phyloP scores from a whole-genome alignment of 2,888 invertebrate genomes.

The Phytoseiulus persimilis region DNA sequence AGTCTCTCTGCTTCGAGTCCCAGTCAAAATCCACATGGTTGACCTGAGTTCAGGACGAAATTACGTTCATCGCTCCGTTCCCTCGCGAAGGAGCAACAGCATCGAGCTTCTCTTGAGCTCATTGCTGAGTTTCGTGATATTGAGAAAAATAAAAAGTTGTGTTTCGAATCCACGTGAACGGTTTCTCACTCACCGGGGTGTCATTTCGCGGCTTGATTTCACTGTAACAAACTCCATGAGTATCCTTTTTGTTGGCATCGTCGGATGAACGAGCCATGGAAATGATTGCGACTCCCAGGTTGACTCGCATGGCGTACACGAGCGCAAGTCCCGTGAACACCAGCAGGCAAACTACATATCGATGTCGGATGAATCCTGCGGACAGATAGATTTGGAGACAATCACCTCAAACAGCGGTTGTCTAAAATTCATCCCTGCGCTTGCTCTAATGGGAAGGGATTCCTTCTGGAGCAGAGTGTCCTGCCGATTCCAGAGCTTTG shows the following conservation, averaged over 20 bases:
- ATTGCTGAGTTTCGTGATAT: too few species aligned
- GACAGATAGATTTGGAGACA: background rate
- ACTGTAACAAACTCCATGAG: background rate
- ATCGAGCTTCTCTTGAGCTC: too few species aligned
- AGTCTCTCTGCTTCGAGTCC: slow-evolving; percentile 42
- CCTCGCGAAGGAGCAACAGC: too few species aligned
- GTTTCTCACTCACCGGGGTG: background rate
- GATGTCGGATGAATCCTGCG: slow-evolving; percentile 15
- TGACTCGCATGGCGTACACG: slow-evolving; percentile 28
- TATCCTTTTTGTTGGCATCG: background rate
- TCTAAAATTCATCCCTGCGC: too few species aligned
- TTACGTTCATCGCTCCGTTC: too few species aligned
- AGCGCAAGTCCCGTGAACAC: slow-evolving; percentile 17
- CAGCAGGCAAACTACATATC: background rate
- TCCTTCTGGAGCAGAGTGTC: too few species aligned
- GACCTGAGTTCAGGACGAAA: background rate
- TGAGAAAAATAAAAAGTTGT: too few species aligned
- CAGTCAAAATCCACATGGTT: slow-evolving; percentile 42
- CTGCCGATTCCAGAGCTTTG: too few species aligned
- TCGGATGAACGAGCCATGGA: background rate
- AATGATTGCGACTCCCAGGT: slow-evolving; percentile 12
- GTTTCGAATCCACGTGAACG: background rate
- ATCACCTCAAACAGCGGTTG: too few species aligned
- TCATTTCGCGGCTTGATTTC: background rate
- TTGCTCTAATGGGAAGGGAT: too few species aligned